Evolutionary conservation across 1,140 invertebrate species (phyloP).

Genomic region (Cylas formicarius): DNA sequence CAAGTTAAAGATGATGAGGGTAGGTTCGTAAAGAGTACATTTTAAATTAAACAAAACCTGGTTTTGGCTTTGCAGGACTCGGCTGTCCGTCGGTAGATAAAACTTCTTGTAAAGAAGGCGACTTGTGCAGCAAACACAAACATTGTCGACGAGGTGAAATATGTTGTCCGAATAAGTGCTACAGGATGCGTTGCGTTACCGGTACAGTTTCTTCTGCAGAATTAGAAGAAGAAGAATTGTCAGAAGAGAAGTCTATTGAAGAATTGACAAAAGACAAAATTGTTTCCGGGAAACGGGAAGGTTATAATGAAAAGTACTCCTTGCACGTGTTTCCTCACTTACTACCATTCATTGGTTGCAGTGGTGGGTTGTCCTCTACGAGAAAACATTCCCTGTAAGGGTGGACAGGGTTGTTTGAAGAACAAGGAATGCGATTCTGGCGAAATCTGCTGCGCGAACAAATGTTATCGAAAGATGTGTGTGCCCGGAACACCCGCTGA

Average conservation of each 20-base stretch:
- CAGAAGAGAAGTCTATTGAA: constrained; percentile 41
- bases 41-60: no score
- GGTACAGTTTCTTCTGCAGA: constrained; percentile 14
- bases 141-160: constrained; percentile 11
- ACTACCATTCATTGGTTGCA: constrained; percentile 4
- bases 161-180: constrained; percentile 20
- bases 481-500: constrained; percentile 12
- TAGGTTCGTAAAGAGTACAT: background rate
- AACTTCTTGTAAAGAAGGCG: constrained; percentile 12
- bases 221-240: constrained; percentile 38
- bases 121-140: constrained; percentile 19
- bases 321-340: no score
- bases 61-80: constrained; percentile 6
- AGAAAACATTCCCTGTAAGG: constrained; percentile 29
- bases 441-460: constrained; percentile 20
- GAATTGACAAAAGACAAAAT: constrained; percentile 15
- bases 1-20: background rate
- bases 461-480: constrained; percentile 20
- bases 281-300: background rate
- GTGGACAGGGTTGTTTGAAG: constrained; percentile 11
- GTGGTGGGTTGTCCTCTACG: constrained; percentile 20
- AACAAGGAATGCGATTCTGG: constrained; percentile 13
- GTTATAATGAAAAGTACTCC: no score
- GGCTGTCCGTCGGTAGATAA: constrained; percentile 13
- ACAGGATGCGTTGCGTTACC: constrained; percentile 15